Evolutionary conservation across 1,140 invertebrate species (phyloP).

Genomic region (Theocolax elegans): DNA sequence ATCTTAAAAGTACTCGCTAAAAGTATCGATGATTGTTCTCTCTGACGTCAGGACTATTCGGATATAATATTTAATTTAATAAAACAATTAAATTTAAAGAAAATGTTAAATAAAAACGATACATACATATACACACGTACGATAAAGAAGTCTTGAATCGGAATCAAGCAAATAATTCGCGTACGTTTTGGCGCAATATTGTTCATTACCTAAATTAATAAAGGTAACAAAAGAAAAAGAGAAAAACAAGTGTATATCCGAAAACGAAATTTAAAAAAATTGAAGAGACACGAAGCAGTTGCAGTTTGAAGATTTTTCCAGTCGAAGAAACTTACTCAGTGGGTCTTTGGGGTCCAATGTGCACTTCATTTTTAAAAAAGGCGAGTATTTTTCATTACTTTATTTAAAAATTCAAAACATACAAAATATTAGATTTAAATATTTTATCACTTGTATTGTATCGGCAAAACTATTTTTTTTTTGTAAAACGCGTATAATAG

Average conservation of each 20-base stretch:
- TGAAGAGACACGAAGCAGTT: conserved; percentile 18
- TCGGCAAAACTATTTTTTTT: no score
- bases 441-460: no score
- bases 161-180: conserved; percentile 20
- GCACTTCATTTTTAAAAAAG: conserved; percentile 32
- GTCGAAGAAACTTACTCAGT: neutral
- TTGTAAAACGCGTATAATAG: no score
- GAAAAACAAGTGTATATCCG: conserved; percentile 22
- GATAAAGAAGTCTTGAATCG: conserved; percentile 1
- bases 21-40: conserved; percentile 27
- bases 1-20: conserved; percentile 27
- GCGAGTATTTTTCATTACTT: conserved; percentile 45
- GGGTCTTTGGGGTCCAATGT: neutral
- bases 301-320: conserved; percentile 6
- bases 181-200: conserved; percentile 15
- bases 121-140: neutral
- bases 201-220: neutral
- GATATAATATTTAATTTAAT: conserved; percentile 8
- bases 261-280: conserved; percentile 6
- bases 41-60: conserved; percentile 41
- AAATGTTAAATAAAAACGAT: neutral
- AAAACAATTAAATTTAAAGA: neutral
- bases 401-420: no score
- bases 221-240: conserved; percentile 14
- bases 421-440: no score